Percentiles rank a stretch among this genome's conserved stretches.
Evolutionary conservation across 2,797 vertebrate species (phyloP).

Genomic region (Hozukius guyotensis): DNA sequence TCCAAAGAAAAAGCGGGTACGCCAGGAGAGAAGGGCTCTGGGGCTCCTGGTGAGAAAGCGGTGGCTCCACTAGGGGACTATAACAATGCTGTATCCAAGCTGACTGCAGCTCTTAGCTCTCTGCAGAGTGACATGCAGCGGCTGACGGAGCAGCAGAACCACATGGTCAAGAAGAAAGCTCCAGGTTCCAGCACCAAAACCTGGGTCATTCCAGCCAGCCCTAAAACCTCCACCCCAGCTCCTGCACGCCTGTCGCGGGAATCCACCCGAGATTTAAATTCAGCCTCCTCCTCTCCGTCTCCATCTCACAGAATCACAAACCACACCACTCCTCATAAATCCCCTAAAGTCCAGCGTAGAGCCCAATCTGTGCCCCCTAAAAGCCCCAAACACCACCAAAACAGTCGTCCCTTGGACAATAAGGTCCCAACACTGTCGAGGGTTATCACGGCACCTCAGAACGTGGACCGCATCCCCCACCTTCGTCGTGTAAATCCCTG

Average conservation of each 20-base stretch:
- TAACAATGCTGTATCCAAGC: slow-evolving; percentile 90
- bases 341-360: slow-evolving; percentile 80
- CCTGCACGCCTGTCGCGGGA: slow-evolving; percentile 75
- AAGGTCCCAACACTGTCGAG: slow-evolving; percentile 83
- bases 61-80: slow-evolving; percentile 89
- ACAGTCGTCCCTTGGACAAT: slow-evolving; percentile 79
- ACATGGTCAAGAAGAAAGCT: slow-evolving; percentile 84
- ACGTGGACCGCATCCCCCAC: slow-evolving; percentile 90
- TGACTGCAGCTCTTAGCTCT: slow-evolving; percentile 89
- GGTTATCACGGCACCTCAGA: slow-evolving; percentile 85
- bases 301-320: slow-evolving; percentile 81
- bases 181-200: slow-evolving; percentile 69
- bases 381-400: slow-evolving; percentile 85
- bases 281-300: slow-evolving; percentile 83
- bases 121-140: slow-evolving; percentile 93
- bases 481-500: slow-evolving; percentile 87
- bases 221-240: slow-evolving; percentile 67
- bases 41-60: slow-evolving; percentile 76
- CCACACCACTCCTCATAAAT: slow-evolving; percentile 77
- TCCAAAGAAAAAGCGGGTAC: slow-evolving; percentile 73
- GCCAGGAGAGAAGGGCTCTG: slow-evolving; percentile 55
- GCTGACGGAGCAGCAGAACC: slow-evolving; percentile 90
- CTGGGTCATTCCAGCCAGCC: slow-evolving; percentile 88
- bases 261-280: slow-evolving; percentile 76
- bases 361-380: slow-evolving; percentile 87